These are phyloP conservation scores for Benthosema pterotum DNA, from an alignment of 2,797 vertebrate genomes.

Conservation along the genomic window DNA sequence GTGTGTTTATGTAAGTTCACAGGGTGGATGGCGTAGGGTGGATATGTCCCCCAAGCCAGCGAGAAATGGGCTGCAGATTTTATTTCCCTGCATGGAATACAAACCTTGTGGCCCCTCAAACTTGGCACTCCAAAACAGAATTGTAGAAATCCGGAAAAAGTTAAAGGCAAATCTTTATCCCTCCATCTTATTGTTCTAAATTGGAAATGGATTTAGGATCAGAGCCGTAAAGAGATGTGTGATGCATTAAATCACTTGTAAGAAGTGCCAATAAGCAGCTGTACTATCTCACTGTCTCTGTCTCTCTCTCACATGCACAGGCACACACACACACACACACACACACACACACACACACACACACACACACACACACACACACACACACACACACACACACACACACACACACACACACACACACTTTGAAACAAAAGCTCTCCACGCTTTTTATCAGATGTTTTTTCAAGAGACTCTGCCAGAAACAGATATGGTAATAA, in stretches of 20 bases:
- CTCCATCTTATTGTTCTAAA: slow-evolving; percentile 2
- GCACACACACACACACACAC: slow-evolving; percentile 1
- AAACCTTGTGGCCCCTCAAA: slow-evolving; percentile 43
- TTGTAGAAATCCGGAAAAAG: slow-evolving; percentile 30
- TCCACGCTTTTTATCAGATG: slow-evolving; percentile 31
- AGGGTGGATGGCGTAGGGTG: background rate
- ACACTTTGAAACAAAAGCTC: background rate
- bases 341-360: slow-evolving; percentile 11
- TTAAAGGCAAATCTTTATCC: slow-evolving; percentile 16
- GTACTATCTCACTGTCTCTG: background rate
- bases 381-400: slow-evolving; percentile 2
- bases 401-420: background rate
- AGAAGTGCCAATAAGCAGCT: slow-evolving; percentile 12
- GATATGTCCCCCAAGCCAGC: slow-evolving; percentile 48
- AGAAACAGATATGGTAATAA: slow-evolving; percentile 69
- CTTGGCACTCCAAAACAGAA: slow-evolving; percentile 38
- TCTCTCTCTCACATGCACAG: slow-evolving; percentile 7
- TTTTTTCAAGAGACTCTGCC: slow-evolving; percentile 23
- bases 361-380: background rate
- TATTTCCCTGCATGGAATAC: slow-evolving; percentile 49
- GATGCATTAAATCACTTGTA: background rate
- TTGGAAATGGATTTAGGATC: background rate
- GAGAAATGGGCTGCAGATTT: slow-evolving; percentile 61
- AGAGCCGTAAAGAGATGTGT: background rate
- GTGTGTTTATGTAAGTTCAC: slow-evolving; percentile 4